Conservation (phyloP, 2,797 vertebrate genomes). For the Myotis vivesi region DNA sequence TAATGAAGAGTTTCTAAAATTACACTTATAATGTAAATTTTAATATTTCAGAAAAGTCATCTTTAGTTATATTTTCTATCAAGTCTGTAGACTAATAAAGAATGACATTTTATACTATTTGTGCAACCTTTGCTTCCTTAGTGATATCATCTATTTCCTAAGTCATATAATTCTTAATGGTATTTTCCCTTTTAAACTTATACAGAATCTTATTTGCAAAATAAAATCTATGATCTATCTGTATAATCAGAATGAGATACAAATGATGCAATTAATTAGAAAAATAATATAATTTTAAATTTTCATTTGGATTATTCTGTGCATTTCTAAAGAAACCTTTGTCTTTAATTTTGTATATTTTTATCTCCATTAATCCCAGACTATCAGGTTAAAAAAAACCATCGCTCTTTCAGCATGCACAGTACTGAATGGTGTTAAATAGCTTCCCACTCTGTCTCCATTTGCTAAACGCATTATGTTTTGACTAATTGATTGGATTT, state of each 20-base stretch:
- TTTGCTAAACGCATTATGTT: background rate
- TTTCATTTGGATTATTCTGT: background rate
- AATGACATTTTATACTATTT: conserved; percentile 47
- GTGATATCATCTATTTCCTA: background rate
- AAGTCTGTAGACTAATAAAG: conserved; percentile 30
- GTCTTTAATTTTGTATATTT: background rate
- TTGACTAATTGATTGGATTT: background rate
- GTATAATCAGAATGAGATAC: background rate
- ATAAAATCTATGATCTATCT: background rate
- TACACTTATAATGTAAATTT: conserved; percentile 33
- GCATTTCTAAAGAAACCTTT: background rate
- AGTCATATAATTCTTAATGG: background rate
- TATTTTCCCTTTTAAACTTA: background rate
- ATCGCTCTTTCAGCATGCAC: background rate
- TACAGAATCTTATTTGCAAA: background rate
- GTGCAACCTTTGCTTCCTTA: background rate
- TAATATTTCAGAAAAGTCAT: conserved; percentile 39
- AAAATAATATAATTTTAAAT: background rate
- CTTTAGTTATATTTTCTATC: conserved; percentile 34
- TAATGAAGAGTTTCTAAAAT: conserved; percentile 51
- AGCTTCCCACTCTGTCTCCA: background rate
- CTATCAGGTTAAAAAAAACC: background rate
- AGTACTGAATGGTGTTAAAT: background rate
- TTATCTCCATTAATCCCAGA: background rate
- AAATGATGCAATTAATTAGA: background rate